Conservation (phyloP, 2,113 vertebrate species). For the Pomatostomus ruficeps region DNA sequence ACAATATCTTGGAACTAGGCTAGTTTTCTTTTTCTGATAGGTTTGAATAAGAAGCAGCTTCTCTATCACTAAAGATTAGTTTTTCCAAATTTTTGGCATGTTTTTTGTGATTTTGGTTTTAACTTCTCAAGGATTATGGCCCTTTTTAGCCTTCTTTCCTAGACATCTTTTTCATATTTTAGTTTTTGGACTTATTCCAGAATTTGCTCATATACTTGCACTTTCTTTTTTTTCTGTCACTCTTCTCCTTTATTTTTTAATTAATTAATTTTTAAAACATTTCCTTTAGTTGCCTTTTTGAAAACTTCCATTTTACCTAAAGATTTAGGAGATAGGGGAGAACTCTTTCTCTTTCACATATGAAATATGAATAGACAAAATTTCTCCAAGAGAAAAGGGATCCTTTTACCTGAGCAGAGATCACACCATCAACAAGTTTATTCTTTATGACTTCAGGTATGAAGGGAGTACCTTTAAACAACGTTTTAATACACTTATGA, state of each 20-base stretch:
- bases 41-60: not conserved
- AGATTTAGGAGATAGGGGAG: not conserved
- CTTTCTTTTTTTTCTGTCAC: not conserved
- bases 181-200: not conserved
- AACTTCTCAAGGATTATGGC: not conserved
- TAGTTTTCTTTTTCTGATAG: not conserved
- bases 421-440: not conserved
- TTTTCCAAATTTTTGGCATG: not conserved
- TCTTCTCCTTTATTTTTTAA: not conserved
- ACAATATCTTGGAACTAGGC: not conserved
- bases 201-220: not conserved
- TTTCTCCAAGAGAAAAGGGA: not conserved
- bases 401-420: not conserved
- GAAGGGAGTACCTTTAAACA: not conserved
- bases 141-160: not conserved
- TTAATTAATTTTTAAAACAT: not conserved
- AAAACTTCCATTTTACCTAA: not conserved
- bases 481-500: not conserved
- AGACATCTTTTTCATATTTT: not conserved
- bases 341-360: not conserved
- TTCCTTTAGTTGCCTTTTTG: not conserved
- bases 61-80: not conserved
- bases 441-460: not conserved
- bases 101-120: not conserved
- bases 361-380: not conserved